These are phyloP conservation scores for Podarcis cretensis DNA, from an alignment of 2,113 vertebrate genomes.

Conservation along the genomic window DNA sequence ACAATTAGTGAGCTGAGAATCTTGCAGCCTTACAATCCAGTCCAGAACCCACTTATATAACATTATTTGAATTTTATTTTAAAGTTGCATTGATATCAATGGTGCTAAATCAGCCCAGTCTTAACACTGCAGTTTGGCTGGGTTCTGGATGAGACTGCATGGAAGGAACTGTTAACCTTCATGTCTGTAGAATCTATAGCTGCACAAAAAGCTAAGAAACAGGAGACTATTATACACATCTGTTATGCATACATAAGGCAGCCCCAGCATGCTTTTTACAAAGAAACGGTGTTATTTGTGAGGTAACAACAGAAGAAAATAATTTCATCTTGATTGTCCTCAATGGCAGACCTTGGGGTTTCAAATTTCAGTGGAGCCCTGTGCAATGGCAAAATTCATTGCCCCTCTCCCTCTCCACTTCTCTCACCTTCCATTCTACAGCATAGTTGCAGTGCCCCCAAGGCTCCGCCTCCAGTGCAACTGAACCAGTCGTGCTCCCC, in stretches of 20 bases:
- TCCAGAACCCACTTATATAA: background rate
- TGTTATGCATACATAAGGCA: background rate
- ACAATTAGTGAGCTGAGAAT: background rate
- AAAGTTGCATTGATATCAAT: background rate
- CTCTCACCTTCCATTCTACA: no score
- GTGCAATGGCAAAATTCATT: no score
- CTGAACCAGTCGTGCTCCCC: background rate
- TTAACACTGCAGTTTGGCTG: background rate
- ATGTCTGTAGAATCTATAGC: background rate
- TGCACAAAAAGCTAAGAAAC: background rate
- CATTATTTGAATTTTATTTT: background rate
- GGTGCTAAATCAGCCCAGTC: background rate
- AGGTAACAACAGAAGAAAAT: background rate
- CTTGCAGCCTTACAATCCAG: background rate
- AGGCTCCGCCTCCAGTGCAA: no score
- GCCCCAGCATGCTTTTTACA: no score
- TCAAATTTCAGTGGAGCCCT: no score
- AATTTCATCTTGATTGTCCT: background rate
- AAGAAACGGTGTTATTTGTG: background rate
- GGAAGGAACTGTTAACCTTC: conserved; percentile 7
- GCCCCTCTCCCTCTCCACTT: no score
- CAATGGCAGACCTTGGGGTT: no score
- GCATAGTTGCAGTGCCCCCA: no score
- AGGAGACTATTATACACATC: background rate
- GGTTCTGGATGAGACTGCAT: background rate